Evolutionary conservation across 2,797 vertebrate genomes (phyloP).

Genomic region (Hydrocynus forskahlii): DNA sequence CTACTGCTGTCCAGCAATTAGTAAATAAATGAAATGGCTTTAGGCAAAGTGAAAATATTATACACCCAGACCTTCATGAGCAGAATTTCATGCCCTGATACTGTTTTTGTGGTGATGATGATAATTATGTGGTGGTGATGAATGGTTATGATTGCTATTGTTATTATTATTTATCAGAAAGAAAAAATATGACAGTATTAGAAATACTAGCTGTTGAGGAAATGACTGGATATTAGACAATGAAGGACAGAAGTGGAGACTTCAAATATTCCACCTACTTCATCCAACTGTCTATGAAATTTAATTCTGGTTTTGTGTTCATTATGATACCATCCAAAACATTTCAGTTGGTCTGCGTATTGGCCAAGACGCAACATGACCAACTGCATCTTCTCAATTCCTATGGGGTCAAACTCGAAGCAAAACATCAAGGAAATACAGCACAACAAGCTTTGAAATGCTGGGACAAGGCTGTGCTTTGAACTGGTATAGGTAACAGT

Average conservation of each 20-base stretch:
- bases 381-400: slow-evolving; percentile 13
- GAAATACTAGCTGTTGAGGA: no score
- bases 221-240: neutral
- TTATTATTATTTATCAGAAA: no score
- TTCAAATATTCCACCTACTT: neutral
- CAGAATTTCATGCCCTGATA: no score
- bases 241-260: neutral
- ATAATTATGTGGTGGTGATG: no score
- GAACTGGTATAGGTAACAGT: slow-evolving; percentile 73
- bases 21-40: no score
- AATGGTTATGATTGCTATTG: no score
- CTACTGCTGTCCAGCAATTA: no score
- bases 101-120: no score
- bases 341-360: neutral
- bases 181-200: no score
- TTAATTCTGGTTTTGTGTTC: no score
- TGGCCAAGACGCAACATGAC: slow-evolving; percentile 24
- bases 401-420: slow-evolving; percentile 23
- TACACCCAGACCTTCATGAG: no score
- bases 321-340: neutral
- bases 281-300: neutral
- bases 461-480: slow-evolving; percentile 58
- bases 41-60: no score
- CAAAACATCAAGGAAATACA: slow-evolving; percentile 20
- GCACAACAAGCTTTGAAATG: slow-evolving; percentile 41